Evolutionary conservation across 92 coral and sea anemone genomes (phyloP).

Genomic region (Desmophyllum pertusum): DNA sequence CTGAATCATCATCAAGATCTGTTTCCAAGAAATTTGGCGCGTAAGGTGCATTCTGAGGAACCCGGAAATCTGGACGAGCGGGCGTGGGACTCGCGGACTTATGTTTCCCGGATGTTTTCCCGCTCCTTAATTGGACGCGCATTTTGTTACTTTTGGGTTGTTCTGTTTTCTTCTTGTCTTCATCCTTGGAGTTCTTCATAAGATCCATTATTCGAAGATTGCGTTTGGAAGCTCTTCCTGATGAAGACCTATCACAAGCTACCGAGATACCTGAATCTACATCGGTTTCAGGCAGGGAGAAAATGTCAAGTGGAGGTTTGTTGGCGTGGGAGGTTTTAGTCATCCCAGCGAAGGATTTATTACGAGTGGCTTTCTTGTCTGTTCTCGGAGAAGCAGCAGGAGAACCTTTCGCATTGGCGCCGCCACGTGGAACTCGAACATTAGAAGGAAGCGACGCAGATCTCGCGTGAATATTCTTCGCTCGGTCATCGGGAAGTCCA

Average conservation of each 20-base stretch:
- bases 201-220: conserved; percentile 72
- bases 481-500: conserved; percentile 39
- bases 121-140: conserved; percentile 16
- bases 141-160: not conserved
- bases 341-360: conserved; percentile 68
- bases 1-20: conserved; percentile 34
- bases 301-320: conserved; percentile 56
- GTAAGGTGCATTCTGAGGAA: conserved; percentile 63
- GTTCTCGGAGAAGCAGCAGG: conserved; percentile 44
- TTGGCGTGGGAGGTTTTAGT: conserved; percentile 47
- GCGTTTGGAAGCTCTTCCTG: conserved; percentile 68
- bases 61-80: conserved; percentile 57
- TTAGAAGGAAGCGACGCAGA: conserved; percentile 75
- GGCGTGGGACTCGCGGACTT: conserved; percentile 17
- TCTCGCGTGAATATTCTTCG: conserved; percentile 48
- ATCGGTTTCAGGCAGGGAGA: conserved; percentile 82
- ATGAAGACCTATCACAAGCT: conserved; percentile 57
- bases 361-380: conserved; percentile 59
- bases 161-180: conserved; percentile 7
- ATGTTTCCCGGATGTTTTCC: conserved; percentile 15
- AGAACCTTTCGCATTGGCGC: conserved; percentile 27
- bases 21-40: conserved; percentile 70
- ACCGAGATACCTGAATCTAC: conserved; percentile 81
- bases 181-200: conserved; percentile 42
- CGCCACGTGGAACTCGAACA: conserved; percentile 42